A percentile compares a stretch with the other conserved stretches of the same genome.
Evolutionary conservation across 2,797 vertebrate genomes (phyloP).

Genomic region (Sebastes wilsoni): DNA sequence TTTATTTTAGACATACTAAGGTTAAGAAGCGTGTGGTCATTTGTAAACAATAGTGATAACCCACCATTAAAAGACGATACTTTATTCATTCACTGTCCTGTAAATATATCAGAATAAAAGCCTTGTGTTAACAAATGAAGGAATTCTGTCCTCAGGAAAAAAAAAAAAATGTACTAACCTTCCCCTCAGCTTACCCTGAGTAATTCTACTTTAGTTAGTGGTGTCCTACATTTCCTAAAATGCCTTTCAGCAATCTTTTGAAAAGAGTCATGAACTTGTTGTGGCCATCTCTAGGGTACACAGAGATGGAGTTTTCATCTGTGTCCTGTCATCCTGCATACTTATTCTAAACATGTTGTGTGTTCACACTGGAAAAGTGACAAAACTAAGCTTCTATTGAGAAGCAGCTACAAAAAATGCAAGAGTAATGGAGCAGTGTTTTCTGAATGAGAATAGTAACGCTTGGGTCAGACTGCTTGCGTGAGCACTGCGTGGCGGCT

Average conservation of each 20-base stretch:
- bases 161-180: conserved; percentile 16
- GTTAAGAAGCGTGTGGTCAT: too few species aligned
- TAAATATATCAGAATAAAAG: too few species aligned
- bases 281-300: neutral
- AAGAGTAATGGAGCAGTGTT: neutral
- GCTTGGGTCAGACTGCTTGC: too few species aligned
- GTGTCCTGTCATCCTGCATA: neutral
- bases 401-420: neutral
- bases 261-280: conserved; percentile 1
- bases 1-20: too few species aligned
- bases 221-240: conserved; percentile 27
- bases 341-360: neutral
- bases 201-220: neutral
- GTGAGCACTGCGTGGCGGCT: too few species aligned
- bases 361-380: neutral
- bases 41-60: too few species aligned
- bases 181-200: conserved; percentile 13
- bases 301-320: neutral
- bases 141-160: too few species aligned
- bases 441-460: neutral
- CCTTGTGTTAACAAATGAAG: too few species aligned
- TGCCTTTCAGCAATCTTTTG: conserved; percentile 22
- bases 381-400: neutral
- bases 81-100: too few species aligned
- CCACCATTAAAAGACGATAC: too few species aligned